phyloP scores from a whole-genome alignment of 2,888 invertebrate species.

The Heliconius charithonia region DNA sequence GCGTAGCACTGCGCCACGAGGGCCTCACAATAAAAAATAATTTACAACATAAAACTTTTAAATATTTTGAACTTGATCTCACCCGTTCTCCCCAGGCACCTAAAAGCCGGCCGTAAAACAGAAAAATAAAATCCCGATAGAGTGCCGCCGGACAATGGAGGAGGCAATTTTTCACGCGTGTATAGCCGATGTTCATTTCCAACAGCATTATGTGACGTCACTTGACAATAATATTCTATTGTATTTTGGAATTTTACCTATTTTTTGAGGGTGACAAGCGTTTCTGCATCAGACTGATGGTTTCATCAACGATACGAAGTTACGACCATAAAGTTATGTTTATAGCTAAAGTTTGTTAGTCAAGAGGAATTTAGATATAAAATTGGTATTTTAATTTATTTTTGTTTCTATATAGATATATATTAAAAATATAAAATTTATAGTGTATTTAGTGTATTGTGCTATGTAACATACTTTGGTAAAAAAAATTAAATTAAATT shows the following conservation, averaged over 20 bases:
- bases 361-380: not conserved
- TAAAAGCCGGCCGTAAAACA: constrained; percentile 49
- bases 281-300: constrained; percentile 36
- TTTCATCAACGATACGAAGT: constrained; percentile 10
- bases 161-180: constrained; percentile 49
- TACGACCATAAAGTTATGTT: constrained; percentile 2
- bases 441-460: too few species aligned
- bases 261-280: constrained; percentile 37
- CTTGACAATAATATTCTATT: constrained; percentile 44
- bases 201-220: constrained; percentile 45
- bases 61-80: constrained; percentile 6
- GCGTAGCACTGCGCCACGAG: rapidly evolving
- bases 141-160: constrained; percentile 47
- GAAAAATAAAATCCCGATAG: constrained; percentile 49
- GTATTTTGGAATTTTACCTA: constrained; percentile 43
- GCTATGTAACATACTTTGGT: too few species aligned
- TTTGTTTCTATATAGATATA: not conserved
- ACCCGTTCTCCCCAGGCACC: constrained; percentile 33
- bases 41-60: not conserved
- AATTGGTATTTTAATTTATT: not conserved
- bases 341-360: not conserved
- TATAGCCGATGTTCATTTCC: constrained; percentile 46
- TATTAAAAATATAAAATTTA: too few species aligned
- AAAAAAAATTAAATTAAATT: too few species aligned
- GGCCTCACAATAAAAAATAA: too few species aligned